Conservation (phyloP, 1,140 invertebrate genomes). For the Rhizoglyphus robini region DNA sequence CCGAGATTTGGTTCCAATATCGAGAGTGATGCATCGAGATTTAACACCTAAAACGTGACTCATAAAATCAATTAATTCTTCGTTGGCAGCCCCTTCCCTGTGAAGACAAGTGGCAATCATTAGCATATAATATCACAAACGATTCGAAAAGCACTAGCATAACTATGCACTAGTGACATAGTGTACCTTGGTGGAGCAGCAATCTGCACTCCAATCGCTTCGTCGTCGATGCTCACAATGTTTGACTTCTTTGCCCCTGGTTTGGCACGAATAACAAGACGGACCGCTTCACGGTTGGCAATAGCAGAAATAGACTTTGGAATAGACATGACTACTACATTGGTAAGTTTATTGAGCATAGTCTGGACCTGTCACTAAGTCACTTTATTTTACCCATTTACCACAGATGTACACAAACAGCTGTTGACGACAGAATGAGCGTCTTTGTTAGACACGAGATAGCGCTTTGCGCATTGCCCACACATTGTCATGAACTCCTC, state of each 20-base stretch:
- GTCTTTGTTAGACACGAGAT: too few relatives aligned
- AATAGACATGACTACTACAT: background rate
- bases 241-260: slow-evolving; percentile 10
- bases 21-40: background rate
- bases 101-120: background rate
- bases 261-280: background rate
- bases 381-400: background rate
- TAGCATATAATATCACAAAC: background rate
- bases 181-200: slow-evolving; percentile 58
- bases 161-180: too few relatives aligned
- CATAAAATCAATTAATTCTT: slow-evolving; percentile 55
- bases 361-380: too few relatives aligned
- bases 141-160: background rate
- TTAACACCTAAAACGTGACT: slow-evolving; percentile 48
- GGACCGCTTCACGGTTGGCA: background rate
- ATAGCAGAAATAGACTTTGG: background rate
- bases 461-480: too few relatives aligned
- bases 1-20: slow-evolving; percentile 5
- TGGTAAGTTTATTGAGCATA: background rate
- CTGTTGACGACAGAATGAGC: too few relatives aligned
- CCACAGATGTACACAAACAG: background rate
- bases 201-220: slow-evolving; percentile 51
- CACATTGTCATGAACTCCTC: too few relatives aligned
- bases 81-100: slow-evolving; percentile 52
- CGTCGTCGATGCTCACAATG: slow-evolving; percentile 32